Base-by-base conservation (phyloP, 2,888 invertebrate genomes). In the Drosophila eohydei region DNA sequence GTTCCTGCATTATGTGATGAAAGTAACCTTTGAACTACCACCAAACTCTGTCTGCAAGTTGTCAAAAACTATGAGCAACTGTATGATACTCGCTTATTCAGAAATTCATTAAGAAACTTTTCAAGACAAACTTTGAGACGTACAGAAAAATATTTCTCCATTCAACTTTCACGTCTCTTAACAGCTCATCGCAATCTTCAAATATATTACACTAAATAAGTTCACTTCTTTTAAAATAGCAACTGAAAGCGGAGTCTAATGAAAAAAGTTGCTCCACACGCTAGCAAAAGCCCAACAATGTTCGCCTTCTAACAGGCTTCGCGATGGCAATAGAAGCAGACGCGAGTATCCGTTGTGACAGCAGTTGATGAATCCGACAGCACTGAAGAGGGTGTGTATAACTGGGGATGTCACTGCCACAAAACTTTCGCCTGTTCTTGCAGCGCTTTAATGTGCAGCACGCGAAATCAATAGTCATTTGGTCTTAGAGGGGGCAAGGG, bases 351-450 rank as follows among this genome's bases (percentile, higher is more conserved):
- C 56, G 51, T 21, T 52, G 30, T 79, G 84, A 80, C 80, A 84
- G 71, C 73, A 70, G 76, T 67, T 87, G 82, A 87, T 82, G 84
- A 66, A 82, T 71, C 75, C 68, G 82, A 69, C 78, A 71, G 70
- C 52, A 64, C 54, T 56, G 66, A 55, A 50, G 59, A 50, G 68
- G 72, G 65, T 50, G 44, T 55, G 41, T 28, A 70, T 68, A 81
- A 75, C 80, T 84, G 69, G 51, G 51, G 57, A 26, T 73, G 74
- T 73, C 72, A 62, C 44, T 60, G 52, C 58, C 66, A 28, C 43
- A 71, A 54, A 71, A 78, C 80, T 81, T 78, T 69, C 70, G 26
- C 46, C 70, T 46, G 50, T 38, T 51, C 59, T 44, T 41, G 36
- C 61, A 59, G 48, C 34, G 46, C 78, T 83, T 87, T 78, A 83